Percentiles rank a stretch among this genome's conserved stretches.
phyloP scores from a whole-genome alignment of 2,797 vertebrate species.

The Epinephelus awoara region DNA sequence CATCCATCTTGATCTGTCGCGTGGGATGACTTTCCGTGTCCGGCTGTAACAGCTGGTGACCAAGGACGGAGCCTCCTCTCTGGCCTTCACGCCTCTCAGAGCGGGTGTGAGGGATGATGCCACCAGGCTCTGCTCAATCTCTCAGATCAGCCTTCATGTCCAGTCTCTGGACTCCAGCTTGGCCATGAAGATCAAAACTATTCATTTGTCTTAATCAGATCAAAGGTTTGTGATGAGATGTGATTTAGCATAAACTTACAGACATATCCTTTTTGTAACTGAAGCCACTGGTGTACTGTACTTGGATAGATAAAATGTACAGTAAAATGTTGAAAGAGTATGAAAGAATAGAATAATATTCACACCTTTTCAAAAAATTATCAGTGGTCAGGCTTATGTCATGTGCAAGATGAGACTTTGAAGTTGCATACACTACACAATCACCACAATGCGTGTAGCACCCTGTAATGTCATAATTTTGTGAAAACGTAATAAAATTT shows the following conservation, averaged over 20 bases:
- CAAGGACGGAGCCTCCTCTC: constrained; percentile 59
- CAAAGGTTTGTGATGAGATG: constrained; percentile 16
- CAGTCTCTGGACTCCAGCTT: constrained; percentile 31
- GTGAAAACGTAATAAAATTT: no score
- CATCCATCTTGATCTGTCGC: constrained; percentile 74
- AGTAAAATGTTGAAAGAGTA: not conserved
- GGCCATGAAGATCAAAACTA: constrained; percentile 29
- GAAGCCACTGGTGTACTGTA: not conserved
- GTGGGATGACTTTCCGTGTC: constrained; percentile 53
- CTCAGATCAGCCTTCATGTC: constrained; percentile 48
- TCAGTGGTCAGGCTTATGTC: not conserved
- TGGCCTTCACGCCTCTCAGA: constrained; percentile 48
- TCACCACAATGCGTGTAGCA: no score
- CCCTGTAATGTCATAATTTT: no score
- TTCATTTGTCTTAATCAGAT: constrained; percentile 36
- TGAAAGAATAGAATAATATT: not conserved
- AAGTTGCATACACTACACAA: no score
- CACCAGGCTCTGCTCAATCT: constrained; percentile 30
- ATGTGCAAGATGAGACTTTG: not conserved
- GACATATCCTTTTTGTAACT: not conserved
- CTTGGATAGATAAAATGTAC: not conserved
- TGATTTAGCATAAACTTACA: not conserved
- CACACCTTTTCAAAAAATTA: no score
- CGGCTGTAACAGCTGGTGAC: constrained; percentile 38
- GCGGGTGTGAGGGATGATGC: constrained; percentile 43